Evolutionary conservation across 2,888 invertebrate genomes (phyloP), one percentile per base, ranked within the genome.

Genomic region (Thereva unica): DNA sequence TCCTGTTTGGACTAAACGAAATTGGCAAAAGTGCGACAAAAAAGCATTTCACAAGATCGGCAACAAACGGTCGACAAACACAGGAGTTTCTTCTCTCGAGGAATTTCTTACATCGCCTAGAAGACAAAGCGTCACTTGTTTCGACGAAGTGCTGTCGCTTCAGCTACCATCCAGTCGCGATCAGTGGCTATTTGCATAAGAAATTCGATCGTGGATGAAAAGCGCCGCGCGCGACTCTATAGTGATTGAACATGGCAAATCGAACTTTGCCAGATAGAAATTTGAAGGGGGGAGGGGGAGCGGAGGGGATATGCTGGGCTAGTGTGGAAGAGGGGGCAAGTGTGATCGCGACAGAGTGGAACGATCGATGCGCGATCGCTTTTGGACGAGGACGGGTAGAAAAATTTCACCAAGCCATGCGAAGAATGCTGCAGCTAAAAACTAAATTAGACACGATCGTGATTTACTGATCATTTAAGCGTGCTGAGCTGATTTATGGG

Each of bases 131-230:
- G 47, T n/a, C 59, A 59, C 59, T 59, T 59, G 59, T 59, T 38
- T 49, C 47, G 35, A 37, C 49, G 47, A 45, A 49, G 49, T 59
- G 59, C 2, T 23, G 35, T 49, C 49, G 47, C 38, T 49, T 23
- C 52, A 6, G 52, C 23, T 52, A 35, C 34, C 34, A 6, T 23
- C 34, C 52, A 52, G 35, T 34, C 34, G 45, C 59, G 45, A 59
- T 59, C 59, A 59, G 37, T n/a, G 37, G 59, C 59, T 59, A 59
- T 59, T 59, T 59, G 59, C 59, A 59, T 59, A 59, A 59, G 59
- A 59, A 59, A 59, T 59, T 59, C 59, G 59, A 59, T 59, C 59
- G 59, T 23, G 35, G 34, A n/a, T 38, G 59, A 52, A 52, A 52
- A 52, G 35, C 34, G 52, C 37, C 38, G 37, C 59, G 12, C 47